Evolutionary conservation across 2,113 vertebrate species (phyloP).

Genomic region (Alaudala cheleensis): DNA sequence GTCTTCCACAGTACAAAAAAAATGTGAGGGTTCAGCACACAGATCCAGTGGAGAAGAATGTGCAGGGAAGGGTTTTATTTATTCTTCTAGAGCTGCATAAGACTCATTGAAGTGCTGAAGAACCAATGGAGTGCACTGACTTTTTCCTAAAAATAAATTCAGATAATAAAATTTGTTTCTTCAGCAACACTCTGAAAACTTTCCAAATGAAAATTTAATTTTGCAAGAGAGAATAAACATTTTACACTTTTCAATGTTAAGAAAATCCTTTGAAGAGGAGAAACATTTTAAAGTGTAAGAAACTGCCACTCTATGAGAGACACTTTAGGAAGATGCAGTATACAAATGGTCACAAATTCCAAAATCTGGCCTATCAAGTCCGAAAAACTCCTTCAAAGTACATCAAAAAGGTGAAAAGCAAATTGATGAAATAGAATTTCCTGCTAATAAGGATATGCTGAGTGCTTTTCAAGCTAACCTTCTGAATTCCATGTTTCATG

Average conservation of each 20-base stretch:
- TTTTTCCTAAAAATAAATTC: background rate
- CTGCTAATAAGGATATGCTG: background rate
- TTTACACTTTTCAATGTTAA: background rate
- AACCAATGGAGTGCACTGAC: background rate
- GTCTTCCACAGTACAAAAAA: background rate
- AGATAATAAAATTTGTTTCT: background rate
- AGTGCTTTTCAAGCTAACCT: background rate
- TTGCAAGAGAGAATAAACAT: background rate
- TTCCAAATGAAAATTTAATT: background rate
- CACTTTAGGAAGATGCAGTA: background rate
- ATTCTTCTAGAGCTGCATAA: background rate
- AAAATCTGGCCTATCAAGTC: background rate
- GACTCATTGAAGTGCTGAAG: background rate
- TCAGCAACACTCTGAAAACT: background rate
- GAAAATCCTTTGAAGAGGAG: background rate
- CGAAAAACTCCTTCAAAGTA: background rate
- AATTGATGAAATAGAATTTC: background rate
- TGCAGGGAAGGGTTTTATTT: background rate
- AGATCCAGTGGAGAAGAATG: background rate
- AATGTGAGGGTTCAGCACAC: background rate
- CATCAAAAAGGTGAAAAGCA: background rate
- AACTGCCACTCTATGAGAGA: background rate
- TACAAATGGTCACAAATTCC: background rate
- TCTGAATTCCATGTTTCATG: background rate
- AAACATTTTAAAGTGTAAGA: background rate